Conservation (phyloP, 2,113 vertebrate species). For the Gymnarchus niloticus region DNA sequence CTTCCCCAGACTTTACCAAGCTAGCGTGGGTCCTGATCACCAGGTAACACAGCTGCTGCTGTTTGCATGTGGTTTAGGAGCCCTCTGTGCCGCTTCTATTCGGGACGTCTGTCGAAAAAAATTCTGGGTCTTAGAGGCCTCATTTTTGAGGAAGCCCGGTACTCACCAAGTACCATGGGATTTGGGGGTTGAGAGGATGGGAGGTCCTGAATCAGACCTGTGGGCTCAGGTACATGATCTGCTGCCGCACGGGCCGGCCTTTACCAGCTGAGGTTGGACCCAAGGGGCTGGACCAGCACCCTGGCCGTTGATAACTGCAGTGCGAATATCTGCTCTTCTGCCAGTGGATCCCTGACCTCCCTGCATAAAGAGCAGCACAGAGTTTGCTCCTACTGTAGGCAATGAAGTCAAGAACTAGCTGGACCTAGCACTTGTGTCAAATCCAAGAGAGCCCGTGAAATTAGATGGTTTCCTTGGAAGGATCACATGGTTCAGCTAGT, state of each 20-base stretch:
- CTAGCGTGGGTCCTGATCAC: conserved; percentile 93
- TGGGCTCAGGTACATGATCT: not conserved
- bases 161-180: not conserved
- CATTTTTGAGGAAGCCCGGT: too few relatives aligned
- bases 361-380: not conserved
- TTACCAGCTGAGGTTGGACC: not conserved
- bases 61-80: not conserved
- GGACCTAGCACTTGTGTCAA: not conserved
- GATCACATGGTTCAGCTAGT: too few relatives aligned
- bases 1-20: conserved; percentile 76
- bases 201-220: not conserved
- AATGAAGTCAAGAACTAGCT: not conserved
- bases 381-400: not conserved
- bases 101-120: too few relatives aligned
- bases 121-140: too few relatives aligned
- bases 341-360: not conserved
- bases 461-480: too few relatives aligned
- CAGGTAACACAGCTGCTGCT: conserved; percentile 62
- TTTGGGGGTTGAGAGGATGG: not conserved
- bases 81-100: too few relatives aligned
- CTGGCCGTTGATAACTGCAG: not conserved
- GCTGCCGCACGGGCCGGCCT: too few relatives aligned
- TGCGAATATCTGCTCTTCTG: not conserved
- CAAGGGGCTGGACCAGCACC: not conserved
- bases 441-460: too few relatives aligned